phyloP scores from a whole-genome alignment of 1,140 invertebrate genomes.

The Latrodectus geometricus region DNA sequence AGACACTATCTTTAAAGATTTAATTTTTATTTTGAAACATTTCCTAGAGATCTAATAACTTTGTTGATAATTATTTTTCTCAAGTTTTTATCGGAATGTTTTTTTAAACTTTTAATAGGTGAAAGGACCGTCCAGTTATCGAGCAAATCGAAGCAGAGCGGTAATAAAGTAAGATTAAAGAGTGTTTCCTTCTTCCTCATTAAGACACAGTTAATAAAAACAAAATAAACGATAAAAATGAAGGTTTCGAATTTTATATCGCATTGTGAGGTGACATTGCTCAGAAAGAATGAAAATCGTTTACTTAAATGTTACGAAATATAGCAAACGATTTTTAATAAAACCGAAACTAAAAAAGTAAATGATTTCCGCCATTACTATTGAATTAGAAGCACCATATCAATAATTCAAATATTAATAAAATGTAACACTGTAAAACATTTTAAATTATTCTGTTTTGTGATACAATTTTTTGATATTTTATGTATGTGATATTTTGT shows the following conservation, averaged over 20 bases:
- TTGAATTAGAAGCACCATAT: too few relatives aligned
- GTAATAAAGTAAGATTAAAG: not conserved
- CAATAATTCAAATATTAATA: too few relatives aligned
- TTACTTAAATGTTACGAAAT: too few relatives aligned
- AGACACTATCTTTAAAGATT: not conserved
- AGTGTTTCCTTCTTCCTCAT: not conserved
- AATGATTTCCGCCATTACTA: too few relatives aligned
- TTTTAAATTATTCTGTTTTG: too few relatives aligned
- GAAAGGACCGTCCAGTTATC: not conserved
- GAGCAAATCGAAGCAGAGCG: not conserved
- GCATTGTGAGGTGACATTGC: not conserved
- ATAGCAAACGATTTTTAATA: too few relatives aligned
- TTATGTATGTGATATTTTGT: too few relatives aligned
- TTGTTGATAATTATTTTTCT: not conserved
- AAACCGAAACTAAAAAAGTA: too few relatives aligned
- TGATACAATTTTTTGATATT: too few relatives aligned
- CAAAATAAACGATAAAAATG: not conserved
- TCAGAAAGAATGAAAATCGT: too few relatives aligned
- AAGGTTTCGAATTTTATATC: not conserved
- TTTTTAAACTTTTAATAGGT: not conserved
- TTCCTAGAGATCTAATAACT: not conserved
- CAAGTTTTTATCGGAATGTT: not conserved
- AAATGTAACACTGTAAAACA: too few relatives aligned
- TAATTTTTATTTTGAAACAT: not conserved
- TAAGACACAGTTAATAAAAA: not conserved